Conservation (phyloP, 2,113 vertebrate genomes). For the Myotis brandtii region DNA sequence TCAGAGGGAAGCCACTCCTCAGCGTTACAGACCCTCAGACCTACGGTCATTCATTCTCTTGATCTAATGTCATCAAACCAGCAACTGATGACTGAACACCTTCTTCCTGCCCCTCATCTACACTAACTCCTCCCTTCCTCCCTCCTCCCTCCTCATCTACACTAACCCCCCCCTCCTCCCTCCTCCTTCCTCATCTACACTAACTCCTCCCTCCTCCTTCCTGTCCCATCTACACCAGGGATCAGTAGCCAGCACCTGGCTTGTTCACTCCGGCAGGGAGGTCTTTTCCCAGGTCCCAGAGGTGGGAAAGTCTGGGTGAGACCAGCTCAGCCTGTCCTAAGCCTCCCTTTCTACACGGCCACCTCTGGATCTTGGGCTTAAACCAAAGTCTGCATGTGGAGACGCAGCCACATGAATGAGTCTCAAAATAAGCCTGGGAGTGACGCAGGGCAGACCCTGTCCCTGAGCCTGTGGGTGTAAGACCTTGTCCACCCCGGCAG, state of each 20-base stretch:
- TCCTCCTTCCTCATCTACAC: no score
- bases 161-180: no score
- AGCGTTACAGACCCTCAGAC: neutral
- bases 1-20: neutral
- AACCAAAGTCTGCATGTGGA: neutral
- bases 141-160: no score
- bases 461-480: neutral
- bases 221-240: neutral
- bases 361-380: neutral
- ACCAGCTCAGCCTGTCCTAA: neutral
- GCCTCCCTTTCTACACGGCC: neutral
- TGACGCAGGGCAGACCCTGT: neutral
- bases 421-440: slow-evolving; percentile 18
- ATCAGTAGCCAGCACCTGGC: neutral
- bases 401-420: neutral
- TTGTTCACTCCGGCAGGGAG: neutral
- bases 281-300: neutral
- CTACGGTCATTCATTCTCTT: neutral
- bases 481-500: neutral
- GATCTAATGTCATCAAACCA: neutral
- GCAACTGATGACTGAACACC: neutral
- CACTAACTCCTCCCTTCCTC: no score
- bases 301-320: neutral
- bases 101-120: no score
- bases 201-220: neutral